Conservation (phyloP, 2,113 vertebrate species). For the Gambusia affinis region DNA sequence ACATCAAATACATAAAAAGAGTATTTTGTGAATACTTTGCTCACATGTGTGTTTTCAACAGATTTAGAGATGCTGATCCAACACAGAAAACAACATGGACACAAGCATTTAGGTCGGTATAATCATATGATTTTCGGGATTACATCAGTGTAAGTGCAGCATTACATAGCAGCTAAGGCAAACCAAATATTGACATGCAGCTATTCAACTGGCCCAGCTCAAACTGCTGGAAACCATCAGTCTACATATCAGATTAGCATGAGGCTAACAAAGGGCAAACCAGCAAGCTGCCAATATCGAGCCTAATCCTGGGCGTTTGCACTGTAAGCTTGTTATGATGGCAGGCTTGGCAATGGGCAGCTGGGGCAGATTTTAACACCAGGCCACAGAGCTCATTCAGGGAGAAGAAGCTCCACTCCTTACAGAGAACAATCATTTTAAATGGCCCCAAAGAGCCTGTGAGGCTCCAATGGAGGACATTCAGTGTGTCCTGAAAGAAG, state of each 20-base stretch:
- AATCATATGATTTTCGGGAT: slow-evolving; percentile 46
- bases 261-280: slow-evolving; percentile 44
- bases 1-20: no score
- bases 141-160: slow-evolving; percentile 33
- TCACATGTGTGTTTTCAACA: no score
- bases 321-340: slow-evolving; percentile 61
- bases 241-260: slow-evolving; percentile 49
- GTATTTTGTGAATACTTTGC: no score
- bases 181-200: slow-evolving; percentile 60
- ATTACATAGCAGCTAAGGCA: slow-evolving; percentile 16
- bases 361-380: slow-evolving; percentile 54
- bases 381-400: slow-evolving; percentile 52
- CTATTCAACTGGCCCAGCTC: slow-evolving; percentile 37
- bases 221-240: slow-evolving; percentile 40
- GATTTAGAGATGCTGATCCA: slow-evolving; percentile 7
- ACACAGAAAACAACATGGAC: slow-evolving; percentile 30
- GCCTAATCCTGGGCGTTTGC: slow-evolving; percentile 58
- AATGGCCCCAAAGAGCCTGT: slow-evolving; percentile 18
- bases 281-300: slow-evolving; percentile 47
- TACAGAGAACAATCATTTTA: slow-evolving; percentile 33
- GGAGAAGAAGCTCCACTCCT: slow-evolving; percentile 41
- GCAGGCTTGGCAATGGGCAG: slow-evolving; percentile 55
- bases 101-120: slow-evolving; percentile 23
- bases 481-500: no score
- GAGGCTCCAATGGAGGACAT: slow-evolving; percentile 3